Percentiles rank a stretch among this genome's conserved stretches.
Evolutionary conservation across 2,888 invertebrate genomes (phyloP).

Genomic region (Onthophagus sagittarius): DNA sequence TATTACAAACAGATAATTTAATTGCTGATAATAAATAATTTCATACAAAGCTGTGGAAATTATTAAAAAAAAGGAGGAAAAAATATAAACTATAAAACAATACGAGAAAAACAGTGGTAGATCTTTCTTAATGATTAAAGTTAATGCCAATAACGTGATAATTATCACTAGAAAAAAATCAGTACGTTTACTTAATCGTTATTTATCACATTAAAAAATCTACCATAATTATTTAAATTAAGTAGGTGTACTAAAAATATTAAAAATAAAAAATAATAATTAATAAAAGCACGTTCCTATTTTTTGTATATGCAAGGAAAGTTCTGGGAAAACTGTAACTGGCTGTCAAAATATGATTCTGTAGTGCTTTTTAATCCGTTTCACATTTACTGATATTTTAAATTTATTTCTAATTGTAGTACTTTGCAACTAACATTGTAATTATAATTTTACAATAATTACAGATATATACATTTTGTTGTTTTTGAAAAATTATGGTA

Average conservation of each 20-base stretch:
- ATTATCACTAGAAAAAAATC: background rate
- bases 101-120: constrained; percentile 9
- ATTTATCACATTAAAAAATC: background rate
- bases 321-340: background rate
- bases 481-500: background rate
- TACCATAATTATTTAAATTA: background rate
- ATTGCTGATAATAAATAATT: constrained; percentile 23
- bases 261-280: background rate
- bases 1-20: constrained; percentile 25
- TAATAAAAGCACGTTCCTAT: background rate
- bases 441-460: background rate
- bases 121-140: background rate
- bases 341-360: background rate
- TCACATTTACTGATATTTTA: too few species aligned
- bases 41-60: constrained; percentile 19
- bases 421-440: background rate
- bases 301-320: constrained; percentile 1
- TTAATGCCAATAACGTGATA: background rate
- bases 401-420: background rate
- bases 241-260: background rate
- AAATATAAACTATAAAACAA: constrained; percentile 1
- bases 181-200: background rate
- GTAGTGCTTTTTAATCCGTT: background rate
- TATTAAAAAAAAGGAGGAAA: constrained; percentile 12
- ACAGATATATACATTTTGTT: background rate